Base-by-base conservation (phyloP, 2,797 vertebrate genomes). In the Bryconaethiops microstoma region DNA sequence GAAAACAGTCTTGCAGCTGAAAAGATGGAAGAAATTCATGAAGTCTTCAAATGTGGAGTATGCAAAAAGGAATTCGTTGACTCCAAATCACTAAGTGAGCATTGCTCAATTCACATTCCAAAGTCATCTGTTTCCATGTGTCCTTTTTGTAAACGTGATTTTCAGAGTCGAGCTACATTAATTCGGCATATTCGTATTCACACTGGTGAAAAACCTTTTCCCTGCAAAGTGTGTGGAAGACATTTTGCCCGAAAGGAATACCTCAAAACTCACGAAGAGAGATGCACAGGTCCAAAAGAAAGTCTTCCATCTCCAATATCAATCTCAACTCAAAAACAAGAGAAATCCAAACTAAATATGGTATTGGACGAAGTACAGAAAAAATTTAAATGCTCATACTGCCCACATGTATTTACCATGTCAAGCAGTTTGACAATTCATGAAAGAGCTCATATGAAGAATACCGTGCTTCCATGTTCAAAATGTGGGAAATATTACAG, bases 131-230 rank as follows among this genome's bases (percentile, higher is more conserved):
- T 84, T 80, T 81, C 83, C 25, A 88, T 89, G 35, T 95, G 95
- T 90, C 93, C 91, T 77, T 93, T 93, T 87, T 95, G 95, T 82
- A 90, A 91, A 54, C 42, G 23, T 0, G 21, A 68, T 60, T 93
- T 89, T 70, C 77, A 7, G 13, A 80, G 7, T 83, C 92, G 90
- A 1, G 86, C 86, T 25, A 81, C 82, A 83, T 85, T 95, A 78
- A 55, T 93, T 45, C 91, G 91, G 9, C 95, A 95, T 81, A 90
- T 94, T 78, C 73, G 87, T 54, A 87, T 78, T 74, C 95, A 95
- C 78, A 91, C 91, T 13, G 92, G 92, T 65, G 89, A 91, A 80
- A 94, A 92, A 82, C 81, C 92, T 39, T 90, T 89, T 75, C 83
- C 88, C 5, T 95, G 95, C 78, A 39, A 14, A 7, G 77, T 59